Evolutionary conservation across 1,140 invertebrate genomes (phyloP).

Genomic region (Cotesia vestalis): DNA sequence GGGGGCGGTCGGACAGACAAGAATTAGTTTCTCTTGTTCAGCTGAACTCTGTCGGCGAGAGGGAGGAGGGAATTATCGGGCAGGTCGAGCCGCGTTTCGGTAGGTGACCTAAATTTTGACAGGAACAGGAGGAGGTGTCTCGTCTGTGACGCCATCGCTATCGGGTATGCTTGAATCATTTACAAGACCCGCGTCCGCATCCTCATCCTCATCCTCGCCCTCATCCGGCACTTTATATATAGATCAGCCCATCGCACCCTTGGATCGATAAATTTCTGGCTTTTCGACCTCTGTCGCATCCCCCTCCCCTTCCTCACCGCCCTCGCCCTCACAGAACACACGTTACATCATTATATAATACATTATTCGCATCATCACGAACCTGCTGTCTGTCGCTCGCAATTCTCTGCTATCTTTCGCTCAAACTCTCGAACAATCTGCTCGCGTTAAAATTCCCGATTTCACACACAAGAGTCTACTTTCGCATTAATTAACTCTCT

Average conservation of each 20-base stretch:
- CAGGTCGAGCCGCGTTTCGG: constrained; percentile 26
- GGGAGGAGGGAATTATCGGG: not conserved
- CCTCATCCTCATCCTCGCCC: not conserved
- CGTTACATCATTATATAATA: not conserved
- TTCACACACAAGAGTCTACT: too few species aligned
- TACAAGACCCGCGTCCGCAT: constrained; percentile 23
- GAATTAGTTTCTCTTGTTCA: constrained; percentile 34
- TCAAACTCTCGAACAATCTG: too few species aligned
- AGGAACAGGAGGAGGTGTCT: constrained; percentile 33
- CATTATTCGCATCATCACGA: not conserved
- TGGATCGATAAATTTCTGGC: constrained; percentile 22
- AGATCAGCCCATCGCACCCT: constrained; percentile 4
- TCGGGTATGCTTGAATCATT: constrained; percentile 35
- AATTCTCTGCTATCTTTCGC: too few species aligned
- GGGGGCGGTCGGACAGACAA: constrained; percentile 14
- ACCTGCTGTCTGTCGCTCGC: not conserved
- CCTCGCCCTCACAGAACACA: not conserved
- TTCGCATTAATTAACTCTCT: too few species aligned
- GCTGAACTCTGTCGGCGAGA: not conserved
- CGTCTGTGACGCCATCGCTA: constrained; percentile 16
- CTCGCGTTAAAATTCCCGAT: too few species aligned
- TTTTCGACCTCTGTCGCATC: not conserved
- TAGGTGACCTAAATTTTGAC: constrained; percentile 35
- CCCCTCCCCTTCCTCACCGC: not conserved
- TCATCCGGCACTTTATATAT: not conserved